Percentiles rank a stretch among this genome's conserved stretches.
phyloP scores from a whole-genome alignment of 1,140 invertebrate genomes.

The Mercenaria mercenaria region DNA sequence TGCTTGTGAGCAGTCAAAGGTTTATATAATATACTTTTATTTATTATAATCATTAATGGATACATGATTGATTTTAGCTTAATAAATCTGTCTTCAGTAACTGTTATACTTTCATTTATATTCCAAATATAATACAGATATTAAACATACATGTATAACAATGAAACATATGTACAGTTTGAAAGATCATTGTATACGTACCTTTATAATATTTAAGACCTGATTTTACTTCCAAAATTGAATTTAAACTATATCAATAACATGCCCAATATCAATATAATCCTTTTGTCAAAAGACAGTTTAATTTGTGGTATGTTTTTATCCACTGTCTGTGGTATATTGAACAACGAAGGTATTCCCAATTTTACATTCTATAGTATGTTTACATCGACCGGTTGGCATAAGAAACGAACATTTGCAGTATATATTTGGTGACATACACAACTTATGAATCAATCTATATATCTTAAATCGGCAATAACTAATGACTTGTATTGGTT shows the following conservation, averaged over 20 bases:
- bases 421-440: not conserved
- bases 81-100: no score
- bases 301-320: conserved; percentile 8
- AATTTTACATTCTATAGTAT: not conserved
- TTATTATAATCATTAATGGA: no score
- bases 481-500: conserved; percentile 36
- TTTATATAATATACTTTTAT: no score
- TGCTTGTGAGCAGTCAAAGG: no score
- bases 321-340: conserved; percentile 1
- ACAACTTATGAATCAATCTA: conserved; percentile 6
- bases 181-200: not conserved
- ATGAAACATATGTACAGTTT: no score
- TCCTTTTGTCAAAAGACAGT: conserved; percentile 5
- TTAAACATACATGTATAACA: no score
- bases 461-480: conserved; percentile 35
- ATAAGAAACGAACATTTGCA: conserved; percentile 41
- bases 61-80: no score
- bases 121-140: no score
- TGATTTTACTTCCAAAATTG: not conserved
- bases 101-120: no score
- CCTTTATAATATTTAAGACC: not conserved
- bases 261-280: not conserved
- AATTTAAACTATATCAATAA: conserved; percentile 8
- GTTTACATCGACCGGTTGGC: conserved; percentile 43
- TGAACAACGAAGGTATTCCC: not conserved